Evolutionary conservation across 2,888 invertebrate species (phyloP).

Genomic region (Archaeoteleia sp.): DNA sequence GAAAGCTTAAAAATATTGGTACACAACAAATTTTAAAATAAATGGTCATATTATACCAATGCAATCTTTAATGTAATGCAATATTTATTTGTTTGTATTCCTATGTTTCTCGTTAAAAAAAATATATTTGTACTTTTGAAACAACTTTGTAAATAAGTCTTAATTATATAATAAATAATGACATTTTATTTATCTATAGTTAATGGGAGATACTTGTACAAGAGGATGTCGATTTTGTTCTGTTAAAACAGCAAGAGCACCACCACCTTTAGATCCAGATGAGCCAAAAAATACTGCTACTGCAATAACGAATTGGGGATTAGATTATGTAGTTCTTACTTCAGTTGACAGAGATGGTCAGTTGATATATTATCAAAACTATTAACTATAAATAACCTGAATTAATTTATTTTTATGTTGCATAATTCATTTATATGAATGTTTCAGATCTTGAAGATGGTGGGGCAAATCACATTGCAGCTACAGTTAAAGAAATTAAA

Average conservation of each 20-base stretch:
- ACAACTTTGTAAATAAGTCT: constrained; percentile 7
- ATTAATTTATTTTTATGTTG: not conserved
- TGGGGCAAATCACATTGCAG: constrained; percentile 94
- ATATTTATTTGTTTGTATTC: too few relatives aligned
- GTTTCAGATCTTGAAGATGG: constrained; percentile 97
- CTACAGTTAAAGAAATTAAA: constrained; percentile 78
- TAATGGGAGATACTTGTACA: constrained; percentile 99
- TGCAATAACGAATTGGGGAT: constrained; percentile 95
- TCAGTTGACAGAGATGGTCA: constrained; percentile 98
- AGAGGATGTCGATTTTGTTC: constrained; percentile 99
- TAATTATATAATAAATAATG: too few relatives aligned
- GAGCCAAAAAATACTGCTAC: constrained; percentile 95
- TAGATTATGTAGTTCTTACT: constrained; percentile 97
- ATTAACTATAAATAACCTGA: too few relatives aligned
- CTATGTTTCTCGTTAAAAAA: too few relatives aligned
- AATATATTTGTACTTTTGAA: not conserved
- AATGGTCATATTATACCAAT: too few relatives aligned
- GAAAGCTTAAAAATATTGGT: too few relatives aligned
- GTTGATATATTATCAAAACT: too few relatives aligned
- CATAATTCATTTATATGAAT: constrained; percentile 73
- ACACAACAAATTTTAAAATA: too few relatives aligned
- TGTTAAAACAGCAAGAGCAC: constrained; percentile 94
- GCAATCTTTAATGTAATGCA: too few relatives aligned
- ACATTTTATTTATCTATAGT: too few relatives aligned
- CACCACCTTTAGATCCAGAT: constrained; percentile 90